Evolutionary conservation across 2,888 invertebrate genomes (phyloP).

Genomic region (Salticus scenicus): DNA sequence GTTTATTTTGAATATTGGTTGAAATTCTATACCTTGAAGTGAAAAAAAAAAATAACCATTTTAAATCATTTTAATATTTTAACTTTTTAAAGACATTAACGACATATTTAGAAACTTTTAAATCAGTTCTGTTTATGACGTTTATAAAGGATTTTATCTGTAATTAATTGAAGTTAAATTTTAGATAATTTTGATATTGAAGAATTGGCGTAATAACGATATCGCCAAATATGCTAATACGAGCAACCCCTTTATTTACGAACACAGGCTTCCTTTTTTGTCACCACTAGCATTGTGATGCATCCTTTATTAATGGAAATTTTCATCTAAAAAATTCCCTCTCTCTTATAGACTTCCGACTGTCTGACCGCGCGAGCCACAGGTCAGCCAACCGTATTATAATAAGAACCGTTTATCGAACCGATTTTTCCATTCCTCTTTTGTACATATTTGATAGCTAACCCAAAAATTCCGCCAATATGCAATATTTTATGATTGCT

Average conservation of each 20-base stretch:
- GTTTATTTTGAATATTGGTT: too few relatives aligned
- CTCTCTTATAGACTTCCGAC: neutral
- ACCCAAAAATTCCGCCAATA: neutral
- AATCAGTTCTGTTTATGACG: too few relatives aligned
- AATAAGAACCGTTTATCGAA: neutral
- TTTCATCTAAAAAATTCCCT: neutral
- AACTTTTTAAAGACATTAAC: too few relatives aligned
- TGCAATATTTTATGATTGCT: conserved; percentile 5
- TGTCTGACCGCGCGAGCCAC: neutral
- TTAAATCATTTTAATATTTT: too few relatives aligned
- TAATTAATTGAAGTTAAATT: too few relatives aligned
- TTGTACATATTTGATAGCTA: neutral
- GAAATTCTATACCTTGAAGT: too few relatives aligned
- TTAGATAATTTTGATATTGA: neutral
- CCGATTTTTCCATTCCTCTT: neutral
- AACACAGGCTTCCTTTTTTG: neutral
- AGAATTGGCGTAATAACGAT: neutral
- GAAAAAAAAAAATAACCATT: too few relatives aligned
- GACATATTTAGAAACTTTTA: too few relatives aligned
- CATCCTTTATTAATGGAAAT: neutral
- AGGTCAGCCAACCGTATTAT: conserved; percentile 14
- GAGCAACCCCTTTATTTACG: neutral
- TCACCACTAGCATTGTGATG: neutral
- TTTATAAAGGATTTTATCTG: too few relatives aligned
- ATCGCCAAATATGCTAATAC: neutral